These are phyloP conservation scores for Tichodroma muraria DNA, from an alignment of 2,113 vertebrate species.

Conservation along the genomic window DNA sequence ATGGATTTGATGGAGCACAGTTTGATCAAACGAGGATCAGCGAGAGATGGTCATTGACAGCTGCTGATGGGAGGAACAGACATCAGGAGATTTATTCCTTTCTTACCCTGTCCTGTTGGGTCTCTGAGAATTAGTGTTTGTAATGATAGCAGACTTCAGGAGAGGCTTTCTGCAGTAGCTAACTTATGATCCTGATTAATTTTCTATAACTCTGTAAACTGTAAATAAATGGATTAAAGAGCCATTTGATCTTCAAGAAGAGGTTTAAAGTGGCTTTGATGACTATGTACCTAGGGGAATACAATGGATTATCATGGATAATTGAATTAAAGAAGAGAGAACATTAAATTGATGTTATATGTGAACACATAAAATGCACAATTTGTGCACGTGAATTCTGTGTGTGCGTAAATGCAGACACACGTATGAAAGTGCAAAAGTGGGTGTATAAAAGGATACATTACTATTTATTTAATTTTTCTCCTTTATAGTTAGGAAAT, in stretches of 20 bases:
- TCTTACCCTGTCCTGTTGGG: slow-evolving; percentile 5
- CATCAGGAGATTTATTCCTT: neutral
- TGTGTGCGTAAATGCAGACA: neutral
- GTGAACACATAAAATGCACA: neutral
- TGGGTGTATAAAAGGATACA: neutral
- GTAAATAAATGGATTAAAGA: slow-evolving; percentile 73
- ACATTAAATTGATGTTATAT: slow-evolving; percentile 12
- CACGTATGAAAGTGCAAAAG: neutral
- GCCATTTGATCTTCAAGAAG: slow-evolving; percentile 73
- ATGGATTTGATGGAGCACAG: slow-evolving; percentile 18
- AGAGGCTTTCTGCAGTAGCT: slow-evolving; percentile 40
- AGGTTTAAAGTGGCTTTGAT: slow-evolving; percentile 71
- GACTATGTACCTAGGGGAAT: slow-evolving; percentile 61
- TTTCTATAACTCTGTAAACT: slow-evolving; percentile 65
- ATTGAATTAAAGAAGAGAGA: slow-evolving; percentile 61
- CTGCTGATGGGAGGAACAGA: neutral
- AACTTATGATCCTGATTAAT: slow-evolving; percentile 66
- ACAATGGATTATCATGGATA: slow-evolving; percentile 67
- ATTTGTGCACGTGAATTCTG: neutral
- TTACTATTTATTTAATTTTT: neutral
- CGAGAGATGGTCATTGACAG: neutral
- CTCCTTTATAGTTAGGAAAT: neutral
- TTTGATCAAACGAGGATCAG: neutral
- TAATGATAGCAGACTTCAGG: slow-evolving; percentile 17
- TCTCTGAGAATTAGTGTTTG: slow-evolving; percentile 35